phyloP scores from a whole-genome alignment of 2,888 invertebrate genomes.

The Mesodorylaimus sp. region DNA sequence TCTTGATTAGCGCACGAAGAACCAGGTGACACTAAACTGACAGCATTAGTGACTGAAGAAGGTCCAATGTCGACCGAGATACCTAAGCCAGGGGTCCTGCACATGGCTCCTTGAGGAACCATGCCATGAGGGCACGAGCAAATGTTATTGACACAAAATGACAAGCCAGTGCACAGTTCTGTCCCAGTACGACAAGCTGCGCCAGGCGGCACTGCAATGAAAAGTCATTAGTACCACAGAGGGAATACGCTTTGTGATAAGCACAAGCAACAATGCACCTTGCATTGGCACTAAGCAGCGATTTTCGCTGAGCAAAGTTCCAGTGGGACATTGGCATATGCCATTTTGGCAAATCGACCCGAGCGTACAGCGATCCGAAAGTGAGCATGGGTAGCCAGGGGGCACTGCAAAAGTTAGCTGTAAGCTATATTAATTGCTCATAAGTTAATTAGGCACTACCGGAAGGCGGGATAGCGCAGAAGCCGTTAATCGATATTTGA shows the following conservation, averaged over 20 bases:
- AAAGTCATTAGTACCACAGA: not conserved
- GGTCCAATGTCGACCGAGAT: not conserved
- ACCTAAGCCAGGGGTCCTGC: not conserved
- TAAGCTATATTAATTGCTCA: no score
- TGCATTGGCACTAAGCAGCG: not conserved
- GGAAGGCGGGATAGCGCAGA: not conserved
- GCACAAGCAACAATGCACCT: not conserved
- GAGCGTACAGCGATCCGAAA: conserved; percentile 11
- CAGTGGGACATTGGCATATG: conserved; percentile 17
- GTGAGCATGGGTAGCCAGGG: conserved; percentile 6
- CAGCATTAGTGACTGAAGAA: not conserved
- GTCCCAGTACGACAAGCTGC: not conserved
- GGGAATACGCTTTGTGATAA: no score
- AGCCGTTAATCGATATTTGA: conserved; percentile 16
- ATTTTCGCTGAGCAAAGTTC: not conserved
- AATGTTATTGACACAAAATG: not conserved
- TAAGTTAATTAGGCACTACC: no score
- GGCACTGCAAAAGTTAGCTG: conserved; percentile 8
- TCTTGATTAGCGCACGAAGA: conserved; percentile 8
- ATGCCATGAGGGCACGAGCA: not conserved
- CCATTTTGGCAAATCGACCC: conserved; percentile 18
- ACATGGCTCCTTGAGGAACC: not conserved
- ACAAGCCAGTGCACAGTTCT: not conserved
- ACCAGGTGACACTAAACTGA: conserved; percentile 5
- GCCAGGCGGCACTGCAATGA: not conserved